These are phyloP conservation scores for Aurelia sp. DNA, from an alignment of 30 jellyfish, hydroid and myxozoan genomes.

Conservation along the genomic window DNA sequence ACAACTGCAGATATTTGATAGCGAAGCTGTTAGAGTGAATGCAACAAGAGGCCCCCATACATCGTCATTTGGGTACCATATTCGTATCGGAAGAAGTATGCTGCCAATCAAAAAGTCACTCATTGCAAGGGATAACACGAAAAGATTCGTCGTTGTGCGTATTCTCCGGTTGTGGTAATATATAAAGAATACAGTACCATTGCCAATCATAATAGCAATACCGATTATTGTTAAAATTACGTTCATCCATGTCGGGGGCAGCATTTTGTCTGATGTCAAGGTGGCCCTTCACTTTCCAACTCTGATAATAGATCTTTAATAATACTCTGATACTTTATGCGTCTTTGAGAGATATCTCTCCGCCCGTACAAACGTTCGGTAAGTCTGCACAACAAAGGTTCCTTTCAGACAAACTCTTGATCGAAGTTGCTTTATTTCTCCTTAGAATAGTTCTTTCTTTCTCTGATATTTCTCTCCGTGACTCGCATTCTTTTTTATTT, in stretches of 20 bases:
- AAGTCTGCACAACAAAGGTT: too few species aligned
- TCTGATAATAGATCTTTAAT: background rate
- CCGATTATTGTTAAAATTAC: slow-evolving; percentile 28
- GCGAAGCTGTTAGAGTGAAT: slow-evolving; percentile 70
- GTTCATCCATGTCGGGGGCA: slow-evolving; percentile 20
- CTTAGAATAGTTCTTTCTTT: too few species aligned
- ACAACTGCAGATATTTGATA: slow-evolving; percentile 68
- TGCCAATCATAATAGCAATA: slow-evolving; percentile 32
- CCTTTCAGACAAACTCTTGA: too few species aligned
- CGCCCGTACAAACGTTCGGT: too few species aligned
- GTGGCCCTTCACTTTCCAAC: background rate
- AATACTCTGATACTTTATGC: too few species aligned
- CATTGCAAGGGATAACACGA: slow-evolving; percentile 68
- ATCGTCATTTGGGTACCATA: slow-evolving; percentile 20
- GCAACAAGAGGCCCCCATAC: slow-evolving; percentile 60
- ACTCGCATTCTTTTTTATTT: too few species aligned
- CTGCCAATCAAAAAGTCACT: slow-evolving; percentile 71
- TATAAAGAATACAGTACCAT: slow-evolving; percentile 45
- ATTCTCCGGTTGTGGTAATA: slow-evolving; percentile 29
- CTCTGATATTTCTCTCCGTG: too few species aligned
- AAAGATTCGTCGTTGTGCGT: slow-evolving; percentile 55
- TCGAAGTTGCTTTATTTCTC: too few species aligned
- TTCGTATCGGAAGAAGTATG: slow-evolving; percentile 39
- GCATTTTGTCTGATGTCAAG: background rate
- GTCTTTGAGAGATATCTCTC: too few species aligned